These are phyloP conservation scores for Cichlasoma orientale DNA, from an alignment of 2,797 vertebrate genomes.

Conservation along the genomic window DNA sequence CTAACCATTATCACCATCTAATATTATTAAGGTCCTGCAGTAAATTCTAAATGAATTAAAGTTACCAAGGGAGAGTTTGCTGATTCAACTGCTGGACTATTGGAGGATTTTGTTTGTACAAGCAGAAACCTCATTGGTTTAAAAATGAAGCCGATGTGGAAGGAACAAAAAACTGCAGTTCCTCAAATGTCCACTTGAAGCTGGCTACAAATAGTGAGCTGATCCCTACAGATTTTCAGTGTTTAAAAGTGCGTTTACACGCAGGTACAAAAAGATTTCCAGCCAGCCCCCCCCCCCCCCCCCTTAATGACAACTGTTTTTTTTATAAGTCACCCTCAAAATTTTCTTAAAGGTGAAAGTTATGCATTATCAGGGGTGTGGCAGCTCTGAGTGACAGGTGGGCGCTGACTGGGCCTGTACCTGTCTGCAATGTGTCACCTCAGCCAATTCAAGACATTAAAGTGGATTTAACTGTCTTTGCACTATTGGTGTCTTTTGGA, in stretches of 20 bases:
- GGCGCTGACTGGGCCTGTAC: background rate
- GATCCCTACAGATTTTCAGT: accelerated
- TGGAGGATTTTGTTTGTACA: accelerated
- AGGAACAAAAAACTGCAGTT: background rate
- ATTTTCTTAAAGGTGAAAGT: background rate
- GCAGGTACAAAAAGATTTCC: background rate
- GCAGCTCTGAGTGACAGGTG: background rate
- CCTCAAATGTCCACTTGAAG: background rate
- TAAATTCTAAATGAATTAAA: background rate
- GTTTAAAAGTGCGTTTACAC: background rate
- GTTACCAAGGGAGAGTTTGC: background rate
- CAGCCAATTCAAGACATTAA: background rate
- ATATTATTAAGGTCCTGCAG: background rate
- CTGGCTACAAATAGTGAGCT: accelerated
- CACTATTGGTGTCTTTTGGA: background rate
- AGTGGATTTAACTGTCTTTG: background rate
- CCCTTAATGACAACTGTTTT: too few species aligned
- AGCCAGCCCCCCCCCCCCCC: too few species aligned
- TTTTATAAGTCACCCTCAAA: background rate
- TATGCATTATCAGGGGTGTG: background rate
- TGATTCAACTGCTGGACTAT: background rate
- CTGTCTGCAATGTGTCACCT: background rate
- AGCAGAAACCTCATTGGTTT: too few species aligned
- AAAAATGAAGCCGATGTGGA: too few species aligned
- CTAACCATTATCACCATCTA: background rate